Base-by-base conservation (phyloP, 1,140 invertebrate species). In the Bombus huntii region DNA sequence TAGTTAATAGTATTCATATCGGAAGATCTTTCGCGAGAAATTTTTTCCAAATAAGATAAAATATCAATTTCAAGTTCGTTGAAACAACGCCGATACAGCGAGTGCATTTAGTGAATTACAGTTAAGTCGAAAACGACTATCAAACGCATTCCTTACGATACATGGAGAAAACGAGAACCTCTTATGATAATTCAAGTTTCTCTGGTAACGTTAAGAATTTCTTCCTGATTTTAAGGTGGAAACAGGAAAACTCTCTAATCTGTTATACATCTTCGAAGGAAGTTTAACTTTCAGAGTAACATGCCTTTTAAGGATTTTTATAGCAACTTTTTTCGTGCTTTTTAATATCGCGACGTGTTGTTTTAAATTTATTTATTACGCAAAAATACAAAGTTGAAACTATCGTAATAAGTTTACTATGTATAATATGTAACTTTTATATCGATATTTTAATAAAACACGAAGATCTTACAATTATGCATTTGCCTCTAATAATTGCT, bases 101-200 rank as follows among this genome's bases (percentile, higher is more conserved):
- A 77, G 15, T 3, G 62, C 1, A 31, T 47, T 78, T 10, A 18
- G 18, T 31, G 39, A n/a, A 71, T 13, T 2, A 4, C 13, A 12
- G 1, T 44, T 44, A 22, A 53, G 12, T 53, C 22, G 28, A 72
- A 85, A 65, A 15, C 28, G 13, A 15, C 10, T 22, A 80, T 44
- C 22, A 34, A 31, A 39, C 53, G 68, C 53, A 84, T 84, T 79
- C 76, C 53, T 73, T 6, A 2, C 9, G 28, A 66, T 22, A 22
- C 18, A 62, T 47, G 34, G 82, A 85, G 77, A 85, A 85, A 85
- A 80, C 83, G 12, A 85, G 68, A 85, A 72, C 42, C 72, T 37
- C 75, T 79, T 80, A 85, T 79, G 76, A 79, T 85, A 85, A 85
- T 85, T 65, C 57, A 31, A 80, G 77, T 85, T 85, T 85, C 83